Evolutionary conservation across 2,797 vertebrate genomes (phyloP), one percentile per base, ranked within the genome.

Genomic region (Strix occidentalis): DNA sequence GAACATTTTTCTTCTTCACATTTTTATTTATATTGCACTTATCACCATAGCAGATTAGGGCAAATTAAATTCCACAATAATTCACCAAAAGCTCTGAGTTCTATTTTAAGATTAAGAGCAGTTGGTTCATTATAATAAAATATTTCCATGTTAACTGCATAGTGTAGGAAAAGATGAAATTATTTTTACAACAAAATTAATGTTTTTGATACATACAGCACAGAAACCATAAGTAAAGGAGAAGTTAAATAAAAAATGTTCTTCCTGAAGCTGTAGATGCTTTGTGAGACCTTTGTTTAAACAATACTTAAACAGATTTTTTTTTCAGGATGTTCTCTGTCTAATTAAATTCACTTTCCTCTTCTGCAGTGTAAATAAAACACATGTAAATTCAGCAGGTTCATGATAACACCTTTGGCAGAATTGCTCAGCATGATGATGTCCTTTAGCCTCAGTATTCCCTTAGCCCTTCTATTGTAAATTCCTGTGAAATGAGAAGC

Each of bases 1-100:
- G 20, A 60, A 93, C 24, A 89, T 77, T 88, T 93, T 94, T 89
- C 28, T 75, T 91, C 58, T 21, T 68, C 61, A 79, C 14, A 53
- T 45, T 76, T 93, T 95, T 95, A 77, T 97, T 97, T 97, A 75
- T 95, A 79, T 87, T 93, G 46, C 25, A 63, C 48, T 85, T 85
- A 50, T 92, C 94, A 95, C 35, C 13, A 15, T 20, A 91, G 72
- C 63, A 96, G 72, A 64, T 82, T 58, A 87, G 15, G 43, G 31
- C 5, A 92, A 96, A 96, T 77, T 93, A 76, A 87, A 79, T 80
- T 87, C 48, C 53, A 84, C 8, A 24, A 53, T 69, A 61, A 72
- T 56, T 74, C 43, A 84, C 21, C 8, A 56, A 82, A 96, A 92
- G 8, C 23, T 81, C 26, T 79, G 84, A 92, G 17, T 45, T 72